phyloP scores from a whole-genome alignment of 2,113 vertebrate genomes.

The Colaptes auratus region DNA sequence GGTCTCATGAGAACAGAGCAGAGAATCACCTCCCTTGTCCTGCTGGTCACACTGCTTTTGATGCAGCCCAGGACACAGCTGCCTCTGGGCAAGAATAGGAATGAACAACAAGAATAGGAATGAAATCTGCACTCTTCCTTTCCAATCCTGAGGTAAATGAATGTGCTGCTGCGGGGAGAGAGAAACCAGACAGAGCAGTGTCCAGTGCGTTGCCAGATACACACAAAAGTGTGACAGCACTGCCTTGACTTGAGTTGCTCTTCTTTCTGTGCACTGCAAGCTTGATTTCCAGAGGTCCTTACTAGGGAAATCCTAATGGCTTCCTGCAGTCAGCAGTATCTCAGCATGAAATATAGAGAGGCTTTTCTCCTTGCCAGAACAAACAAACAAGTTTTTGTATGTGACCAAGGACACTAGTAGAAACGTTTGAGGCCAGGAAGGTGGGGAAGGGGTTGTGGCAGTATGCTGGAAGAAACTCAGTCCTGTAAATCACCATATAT shows the following conservation, averaged over 20 bases:
- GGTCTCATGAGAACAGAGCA: no score
- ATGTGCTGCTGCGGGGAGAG: not conserved
- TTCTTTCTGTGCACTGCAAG: not conserved
- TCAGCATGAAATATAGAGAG: not conserved
- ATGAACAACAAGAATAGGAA: not conserved
- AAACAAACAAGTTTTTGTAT: not conserved
- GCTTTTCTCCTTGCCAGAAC: not conserved
- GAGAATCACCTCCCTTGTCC: no score
- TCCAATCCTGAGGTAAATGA: not conserved
- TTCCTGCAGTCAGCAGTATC: not conserved
- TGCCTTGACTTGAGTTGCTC: not conserved
- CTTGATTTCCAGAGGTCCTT: not conserved
- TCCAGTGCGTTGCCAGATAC: not conserved
- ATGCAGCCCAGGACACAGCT: no score
- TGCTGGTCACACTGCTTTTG: no score
- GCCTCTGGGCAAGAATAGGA: not conserved
- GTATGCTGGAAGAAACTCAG: not conserved
- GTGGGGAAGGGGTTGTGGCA: not conserved
- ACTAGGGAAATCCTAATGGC: not conserved
- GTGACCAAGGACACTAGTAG: not conserved
- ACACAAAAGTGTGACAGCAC: rapidly evolving
- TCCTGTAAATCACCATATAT: not conserved
- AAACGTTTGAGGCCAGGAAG: not conserved
- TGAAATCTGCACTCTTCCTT: not conserved
- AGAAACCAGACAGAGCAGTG: not conserved